Conservation (phyloP, 2,797 vertebrate genomes). For the Nyctalus aviator region DNA sequence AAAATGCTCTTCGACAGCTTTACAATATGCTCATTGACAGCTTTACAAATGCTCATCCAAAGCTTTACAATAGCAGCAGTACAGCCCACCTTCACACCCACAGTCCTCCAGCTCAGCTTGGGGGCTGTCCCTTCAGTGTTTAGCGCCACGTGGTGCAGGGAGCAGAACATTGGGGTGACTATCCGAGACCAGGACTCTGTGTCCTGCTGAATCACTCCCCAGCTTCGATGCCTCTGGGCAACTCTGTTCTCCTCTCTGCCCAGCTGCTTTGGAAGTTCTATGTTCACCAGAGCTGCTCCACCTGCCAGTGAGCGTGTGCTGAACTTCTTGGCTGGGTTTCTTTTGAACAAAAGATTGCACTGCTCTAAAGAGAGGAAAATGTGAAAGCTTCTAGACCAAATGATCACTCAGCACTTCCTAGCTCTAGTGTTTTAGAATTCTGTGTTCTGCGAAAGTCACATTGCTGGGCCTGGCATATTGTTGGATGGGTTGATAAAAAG, state of each 20-base stretch:
- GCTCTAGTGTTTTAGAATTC: neutral
- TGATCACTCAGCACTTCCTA: neutral
- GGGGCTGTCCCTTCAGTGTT: neutral
- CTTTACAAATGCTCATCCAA: neutral
- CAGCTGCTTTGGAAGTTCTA: neutral
- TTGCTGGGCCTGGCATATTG: neutral
- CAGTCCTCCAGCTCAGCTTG: neutral
- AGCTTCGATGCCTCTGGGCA: neutral
- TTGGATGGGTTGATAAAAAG: neutral
- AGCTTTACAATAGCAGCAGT: neutral
- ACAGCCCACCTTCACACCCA: neutral
- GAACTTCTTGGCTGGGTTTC: neutral
- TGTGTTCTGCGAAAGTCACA: constrained; percentile 10
- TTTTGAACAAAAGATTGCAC: neutral
- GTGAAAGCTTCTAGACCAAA: neutral
- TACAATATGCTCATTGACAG: neutral
- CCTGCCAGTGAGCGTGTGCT: neutral
- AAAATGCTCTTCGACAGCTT: neutral
- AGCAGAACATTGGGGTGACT: neutral
- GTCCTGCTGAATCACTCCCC: neutral
- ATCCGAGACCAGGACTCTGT: neutral
- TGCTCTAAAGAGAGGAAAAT: neutral
- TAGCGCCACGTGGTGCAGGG: neutral
- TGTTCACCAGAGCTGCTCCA: neutral
- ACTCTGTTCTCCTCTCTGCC: neutral